phyloP scores from a whole-genome alignment of 2,113 vertebrate genomes.

The Nibea albiflora region DNA sequence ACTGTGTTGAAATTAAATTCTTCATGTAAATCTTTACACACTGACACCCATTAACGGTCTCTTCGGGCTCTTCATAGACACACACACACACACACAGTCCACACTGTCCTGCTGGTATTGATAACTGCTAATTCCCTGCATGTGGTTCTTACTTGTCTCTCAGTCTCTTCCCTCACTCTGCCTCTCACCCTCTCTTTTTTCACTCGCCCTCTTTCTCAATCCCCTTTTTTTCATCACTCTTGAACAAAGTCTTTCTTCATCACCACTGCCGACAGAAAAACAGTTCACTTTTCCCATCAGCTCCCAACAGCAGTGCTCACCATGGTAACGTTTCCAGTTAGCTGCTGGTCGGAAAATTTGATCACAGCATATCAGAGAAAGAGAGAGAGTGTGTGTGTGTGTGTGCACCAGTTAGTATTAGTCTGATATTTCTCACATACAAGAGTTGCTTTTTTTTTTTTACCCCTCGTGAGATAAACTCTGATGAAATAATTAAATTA shows the following conservation, averaged over 20 bases:
- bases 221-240: background rate
- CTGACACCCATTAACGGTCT: background rate
- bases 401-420: background rate
- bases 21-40: constrained; percentile 2
- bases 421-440: background rate
- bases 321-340: background rate
- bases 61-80: background rate
- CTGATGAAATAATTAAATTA: background rate
- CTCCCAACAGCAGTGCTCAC: background rate
- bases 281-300: constrained; percentile 8
- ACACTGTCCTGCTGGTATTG: constrained; percentile 51
- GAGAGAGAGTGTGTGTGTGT: too few species aligned
- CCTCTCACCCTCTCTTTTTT: background rate
- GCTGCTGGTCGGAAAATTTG: constrained; percentile 5
- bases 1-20: background rate
- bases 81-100: background rate
- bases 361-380: background rate
- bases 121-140: constrained; percentile 68
- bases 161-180: background rate
- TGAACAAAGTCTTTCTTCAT: constrained; percentile 37
- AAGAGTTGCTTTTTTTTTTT: background rate
- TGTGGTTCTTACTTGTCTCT: constrained; percentile 34
- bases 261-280: background rate
- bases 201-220: background rate
- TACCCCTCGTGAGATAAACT: background rate